Base-by-base conservation (phyloP, 2,797 vertebrate genomes). In the Nyctalus aviator region DNA sequence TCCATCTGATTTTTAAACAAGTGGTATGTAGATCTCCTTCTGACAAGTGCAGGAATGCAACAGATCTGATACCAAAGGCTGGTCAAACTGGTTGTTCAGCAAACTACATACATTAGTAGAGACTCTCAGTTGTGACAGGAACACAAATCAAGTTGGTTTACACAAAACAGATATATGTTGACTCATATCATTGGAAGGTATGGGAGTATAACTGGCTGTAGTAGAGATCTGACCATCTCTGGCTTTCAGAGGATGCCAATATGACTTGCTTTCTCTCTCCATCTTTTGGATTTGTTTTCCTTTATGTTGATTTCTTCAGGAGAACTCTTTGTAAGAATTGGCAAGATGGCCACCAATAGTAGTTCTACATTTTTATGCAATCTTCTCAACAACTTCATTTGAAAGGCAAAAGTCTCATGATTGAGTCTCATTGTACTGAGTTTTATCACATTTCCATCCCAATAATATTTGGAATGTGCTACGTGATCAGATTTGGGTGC, bases 231-330 rank as follows among this genome's bases (percentile, higher is more conserved):
- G n/a, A 35, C 32, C 21, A 25, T 64, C 10, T 41, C 48, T 92
- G 15, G 14, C n/a, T 85, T 95, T 90, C 71, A 71, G 66, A 62
- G 21, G 37, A 23, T 64, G 6, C 30, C 82, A 62, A 59, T 35
- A 20, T 13, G 10, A 41, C 55, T 64, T 59, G 30, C 59, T 68
- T 93, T 94, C 41, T 89, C 37, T 48, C 30, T 75, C 30, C 50
- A 30, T 62, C 72, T 35, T 89, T 95, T 59, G n/a, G n/a, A 89
- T 91, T 90, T 81, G n/a, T 89, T 95, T 85, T 75, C 35, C 48
- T 57, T 5, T 44, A 7, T n/a, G 35, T 57, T 48, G 3, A 25
- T 92, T 78, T 66, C 41, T 92, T 90, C 37, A 48, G n/a, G 69
- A 89, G 85, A n/a, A 71, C 35, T 84, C 41, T 57, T 82, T 69